Conservation (phyloP, 2,888 invertebrate genomes). For the Athalia cordata region DNA sequence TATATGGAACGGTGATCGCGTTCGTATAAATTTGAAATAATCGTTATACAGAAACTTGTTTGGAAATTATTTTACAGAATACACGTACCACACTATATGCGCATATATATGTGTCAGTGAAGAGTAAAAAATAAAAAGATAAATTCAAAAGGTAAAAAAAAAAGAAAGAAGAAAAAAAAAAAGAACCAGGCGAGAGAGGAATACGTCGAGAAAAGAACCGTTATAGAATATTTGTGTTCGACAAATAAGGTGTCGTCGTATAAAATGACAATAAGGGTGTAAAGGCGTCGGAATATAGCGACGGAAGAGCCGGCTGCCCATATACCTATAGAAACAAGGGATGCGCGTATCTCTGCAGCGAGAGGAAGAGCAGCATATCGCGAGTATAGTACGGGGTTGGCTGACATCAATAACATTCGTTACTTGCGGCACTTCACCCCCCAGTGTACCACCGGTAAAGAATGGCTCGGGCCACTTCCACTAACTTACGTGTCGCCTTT, state of each 20-base stretch:
- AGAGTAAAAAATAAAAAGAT: neutral
- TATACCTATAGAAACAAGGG: neutral
- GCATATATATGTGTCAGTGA: too few relatives aligned
- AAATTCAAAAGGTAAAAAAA: neutral
- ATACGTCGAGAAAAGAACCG: constrained; percentile 48
- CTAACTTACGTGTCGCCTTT: constrained; percentile 66
- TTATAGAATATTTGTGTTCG: constrained; percentile 64
- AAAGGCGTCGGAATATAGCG: neutral
- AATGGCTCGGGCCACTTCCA: constrained; percentile 63
- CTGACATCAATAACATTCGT: constrained; percentile 70
- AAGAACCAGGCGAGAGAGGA: neutral
- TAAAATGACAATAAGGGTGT: constrained; percentile 67
- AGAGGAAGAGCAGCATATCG: neutral
- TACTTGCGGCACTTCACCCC: constrained; percentile 56
- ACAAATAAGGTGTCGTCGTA: constrained; percentile 63
- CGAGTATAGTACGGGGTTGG: too few relatives aligned
- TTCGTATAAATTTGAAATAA: too few relatives aligned
- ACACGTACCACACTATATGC: too few relatives aligned
- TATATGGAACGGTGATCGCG: too few relatives aligned
- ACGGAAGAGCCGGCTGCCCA: too few relatives aligned
- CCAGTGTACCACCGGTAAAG: constrained; percentile 53
- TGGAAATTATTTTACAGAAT: too few relatives aligned
- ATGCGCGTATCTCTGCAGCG: constrained; percentile 35
- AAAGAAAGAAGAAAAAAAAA: neutral
- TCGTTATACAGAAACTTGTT: too few relatives aligned